phyloP scores from a whole-genome alignment of 53 echinoderm and acorn worm genomes.

The Luidia sarsii region DNA sequence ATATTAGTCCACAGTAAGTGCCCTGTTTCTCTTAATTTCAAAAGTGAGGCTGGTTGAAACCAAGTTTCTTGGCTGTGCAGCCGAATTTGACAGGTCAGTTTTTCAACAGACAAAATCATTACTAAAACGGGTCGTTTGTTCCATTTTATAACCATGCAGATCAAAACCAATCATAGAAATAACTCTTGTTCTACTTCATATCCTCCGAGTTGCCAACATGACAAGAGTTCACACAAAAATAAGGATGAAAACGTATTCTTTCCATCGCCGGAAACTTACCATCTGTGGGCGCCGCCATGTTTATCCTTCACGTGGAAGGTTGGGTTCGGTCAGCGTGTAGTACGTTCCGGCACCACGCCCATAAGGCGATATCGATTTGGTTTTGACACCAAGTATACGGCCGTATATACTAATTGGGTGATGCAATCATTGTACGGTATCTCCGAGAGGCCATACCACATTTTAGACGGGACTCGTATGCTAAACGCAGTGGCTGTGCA shows the following conservation, averaged over 20 bases:
- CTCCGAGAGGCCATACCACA: background rate
- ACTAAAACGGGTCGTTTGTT: too few species aligned
- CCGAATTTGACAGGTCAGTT: too few species aligned
- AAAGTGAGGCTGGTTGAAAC: too few species aligned
- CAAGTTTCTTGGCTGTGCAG: too few species aligned
- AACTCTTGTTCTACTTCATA: too few species aligned
- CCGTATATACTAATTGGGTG: background rate
- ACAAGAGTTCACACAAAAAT: background rate
- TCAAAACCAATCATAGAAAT: too few species aligned
- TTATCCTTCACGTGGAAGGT: background rate
- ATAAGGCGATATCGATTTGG: background rate
- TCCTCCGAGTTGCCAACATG: background rate
- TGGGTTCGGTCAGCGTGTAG: background rate
- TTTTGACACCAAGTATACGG: background rate
- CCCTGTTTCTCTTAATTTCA: too few species aligned
- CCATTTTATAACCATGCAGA: too few species aligned
- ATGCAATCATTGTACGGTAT: conserved; percentile 23
- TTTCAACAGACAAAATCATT: too few species aligned
- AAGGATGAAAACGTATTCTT: background rate
- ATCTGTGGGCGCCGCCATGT: conserved; percentile 49
- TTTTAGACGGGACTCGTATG: too few species aligned
- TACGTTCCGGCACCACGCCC: background rate
- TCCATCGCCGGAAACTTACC: background rate
- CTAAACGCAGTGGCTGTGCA: too few species aligned
- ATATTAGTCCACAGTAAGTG: too few species aligned